Conservation (phyloP, 2,797 vertebrate genomes). For the Premnoplex brunnescens region DNA sequence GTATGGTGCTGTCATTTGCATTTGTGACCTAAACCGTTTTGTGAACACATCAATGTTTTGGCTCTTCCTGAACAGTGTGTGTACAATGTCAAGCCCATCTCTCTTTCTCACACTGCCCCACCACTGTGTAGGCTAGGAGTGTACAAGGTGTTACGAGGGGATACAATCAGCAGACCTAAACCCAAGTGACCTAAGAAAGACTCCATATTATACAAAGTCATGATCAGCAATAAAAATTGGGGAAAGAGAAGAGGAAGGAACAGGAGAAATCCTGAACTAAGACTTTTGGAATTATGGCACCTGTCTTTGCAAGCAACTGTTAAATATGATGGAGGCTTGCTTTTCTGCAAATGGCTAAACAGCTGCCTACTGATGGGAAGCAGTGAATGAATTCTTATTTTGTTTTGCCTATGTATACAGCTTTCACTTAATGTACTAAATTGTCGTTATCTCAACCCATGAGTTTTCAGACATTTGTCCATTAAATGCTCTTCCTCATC, state of each 20-base stretch:
- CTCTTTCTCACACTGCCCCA: not conserved
- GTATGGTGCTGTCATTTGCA: not conserved
- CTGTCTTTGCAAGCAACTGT: not conserved
- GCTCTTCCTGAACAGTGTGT: not conserved
- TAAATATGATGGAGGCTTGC: not conserved
- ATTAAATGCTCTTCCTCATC: not conserved
- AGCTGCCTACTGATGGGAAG: not conserved
- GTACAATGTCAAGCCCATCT: fast-evolving
- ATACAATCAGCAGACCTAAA: not conserved
- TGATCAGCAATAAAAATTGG: not conserved
- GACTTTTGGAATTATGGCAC: not conserved
- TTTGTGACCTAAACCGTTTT: not conserved
- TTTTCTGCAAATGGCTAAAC: not conserved
- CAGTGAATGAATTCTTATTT: not conserved
- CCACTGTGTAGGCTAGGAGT: not conserved
- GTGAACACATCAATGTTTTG: not conserved
- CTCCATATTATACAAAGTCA: not conserved
- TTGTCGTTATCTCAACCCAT: not conserved
- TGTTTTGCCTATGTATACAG: not conserved
- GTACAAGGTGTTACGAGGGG: not conserved
- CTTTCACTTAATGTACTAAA: not conserved
- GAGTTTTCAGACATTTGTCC: not conserved
- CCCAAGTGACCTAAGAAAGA: not conserved
- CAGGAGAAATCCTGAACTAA: not conserved
- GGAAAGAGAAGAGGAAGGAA: not conserved